Evolutionary conservation across 1,140 invertebrate genomes (phyloP).

Genomic region (Xylocopa sonorina): DNA sequence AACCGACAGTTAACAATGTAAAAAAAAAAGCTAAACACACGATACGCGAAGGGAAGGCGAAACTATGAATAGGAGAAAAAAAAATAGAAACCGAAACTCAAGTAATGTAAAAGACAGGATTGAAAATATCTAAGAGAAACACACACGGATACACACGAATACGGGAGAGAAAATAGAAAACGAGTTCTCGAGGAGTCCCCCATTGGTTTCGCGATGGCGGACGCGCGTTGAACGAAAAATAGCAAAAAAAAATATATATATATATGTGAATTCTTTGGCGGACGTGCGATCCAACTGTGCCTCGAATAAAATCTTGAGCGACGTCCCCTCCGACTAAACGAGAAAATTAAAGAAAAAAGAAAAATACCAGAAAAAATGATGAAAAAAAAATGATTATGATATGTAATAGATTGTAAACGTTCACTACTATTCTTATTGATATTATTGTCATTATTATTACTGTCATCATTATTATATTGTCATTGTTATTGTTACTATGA

Average conservation of each 20-base stretch:
- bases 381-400: constrained; percentile 22
- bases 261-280: constrained; percentile 10
- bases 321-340: constrained; percentile 56
- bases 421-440: constrained; percentile 69
- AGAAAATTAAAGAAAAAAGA: constrained; percentile 2
- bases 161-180: not conserved
- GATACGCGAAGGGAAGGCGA: not conserved
- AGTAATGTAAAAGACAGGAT: not conserved
- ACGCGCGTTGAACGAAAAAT: not conserved
- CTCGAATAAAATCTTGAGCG: constrained; percentile 56
- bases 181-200: not conserved
- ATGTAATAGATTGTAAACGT: constrained; percentile 61
- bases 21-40: not conserved
- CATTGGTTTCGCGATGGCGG: not conserved
- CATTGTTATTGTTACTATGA: constrained; percentile 64
- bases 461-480: constrained; percentile 58
- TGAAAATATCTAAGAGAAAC: too few relatives aligned
- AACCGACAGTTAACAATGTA: not conserved
- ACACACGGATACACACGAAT: not conserved
- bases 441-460: constrained; percentile 66
- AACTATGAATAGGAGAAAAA: not conserved
- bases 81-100: not conserved
- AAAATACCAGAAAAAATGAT: not conserved
- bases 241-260: not conserved
- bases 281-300: constrained; percentile 49